A percentile compares a stretch with the other conserved stretches of the same genome.
phyloP scores from a whole-genome alignment of 2,113 vertebrate genomes.

The Accipiter cooperii region DNA sequence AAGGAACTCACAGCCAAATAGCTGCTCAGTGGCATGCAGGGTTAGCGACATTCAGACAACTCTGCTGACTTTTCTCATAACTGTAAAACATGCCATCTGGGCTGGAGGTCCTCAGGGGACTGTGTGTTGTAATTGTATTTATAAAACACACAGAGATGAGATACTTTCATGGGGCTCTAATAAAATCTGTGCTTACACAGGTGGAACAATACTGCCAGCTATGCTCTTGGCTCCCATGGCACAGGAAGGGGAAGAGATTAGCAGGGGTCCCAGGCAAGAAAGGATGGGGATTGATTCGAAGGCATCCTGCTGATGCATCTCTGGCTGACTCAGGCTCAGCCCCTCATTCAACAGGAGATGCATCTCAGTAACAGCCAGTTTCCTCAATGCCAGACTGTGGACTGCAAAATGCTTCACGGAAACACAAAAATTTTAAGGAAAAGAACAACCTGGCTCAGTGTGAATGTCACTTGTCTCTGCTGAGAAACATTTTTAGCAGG shows the following conservation, averaged over 20 bases:
- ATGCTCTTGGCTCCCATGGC: not conserved
- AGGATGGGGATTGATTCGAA: not conserved
- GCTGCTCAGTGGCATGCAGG: not conserved
- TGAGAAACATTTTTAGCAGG: not conserved
- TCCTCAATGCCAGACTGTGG: not conserved
- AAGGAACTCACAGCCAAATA: not conserved
- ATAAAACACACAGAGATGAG: slow-evolving; percentile 6
- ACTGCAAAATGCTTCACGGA: not conserved
- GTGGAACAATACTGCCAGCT: not conserved
- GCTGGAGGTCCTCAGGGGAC: not conserved
- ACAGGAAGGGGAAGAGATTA: not conserved
- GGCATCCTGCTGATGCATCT: not conserved
- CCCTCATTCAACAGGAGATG: not conserved
- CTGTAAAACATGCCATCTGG: slow-evolving; percentile 9
- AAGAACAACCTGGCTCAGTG: not conserved
- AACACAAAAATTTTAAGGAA: not conserved
- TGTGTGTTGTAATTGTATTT: not conserved
- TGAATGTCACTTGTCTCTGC: not conserved
- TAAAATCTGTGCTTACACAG: slow-evolving; percentile 22
- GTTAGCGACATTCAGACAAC: not conserved
- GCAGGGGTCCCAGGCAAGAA: not conserved
- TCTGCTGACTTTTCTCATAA: not conserved
- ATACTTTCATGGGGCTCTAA: not conserved
- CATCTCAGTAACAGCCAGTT: not conserved
- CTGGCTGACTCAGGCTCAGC: not conserved